A percentile compares a stretch with the other conserved stretches of the same genome.
phyloP scores from a whole-genome alignment of 2,888 invertebrate genomes.

The Bibio marci region DNA sequence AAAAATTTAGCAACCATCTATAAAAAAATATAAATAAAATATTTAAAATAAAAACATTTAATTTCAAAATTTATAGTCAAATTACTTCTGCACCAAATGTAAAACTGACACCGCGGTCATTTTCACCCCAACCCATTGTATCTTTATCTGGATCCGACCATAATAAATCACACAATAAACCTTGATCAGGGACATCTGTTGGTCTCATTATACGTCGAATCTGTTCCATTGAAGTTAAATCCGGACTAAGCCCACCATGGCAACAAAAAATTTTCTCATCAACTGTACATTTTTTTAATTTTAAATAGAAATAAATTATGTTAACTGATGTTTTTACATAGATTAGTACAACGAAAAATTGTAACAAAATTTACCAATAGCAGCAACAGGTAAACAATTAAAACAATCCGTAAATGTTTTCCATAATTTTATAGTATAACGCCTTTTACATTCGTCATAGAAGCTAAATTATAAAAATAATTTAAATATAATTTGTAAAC shows the following conservation, averaged over 20 bases:
- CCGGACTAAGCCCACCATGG: slow-evolving; percentile 74
- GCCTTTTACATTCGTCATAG: slow-evolving; percentile 90
- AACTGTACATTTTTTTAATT: too few species aligned
- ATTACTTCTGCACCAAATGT: slow-evolving; percentile 98
- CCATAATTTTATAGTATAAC: slow-evolving; percentile 98
- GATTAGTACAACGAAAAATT: too few species aligned
- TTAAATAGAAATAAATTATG: too few species aligned
- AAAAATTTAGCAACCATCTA: slow-evolving; percentile 98
- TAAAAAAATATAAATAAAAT: too few species aligned
- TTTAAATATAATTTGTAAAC: neutral
- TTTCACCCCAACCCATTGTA: slow-evolving; percentile 99
- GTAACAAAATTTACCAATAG: slow-evolving; percentile 63
- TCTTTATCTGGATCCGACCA: slow-evolving; percentile 98
- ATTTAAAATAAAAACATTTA: too few species aligned
- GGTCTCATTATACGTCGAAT: slow-evolving; percentile 97
- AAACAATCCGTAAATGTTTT: slow-evolving; percentile 99
- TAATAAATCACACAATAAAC: slow-evolving; percentile 86
- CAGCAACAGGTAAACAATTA: slow-evolving; percentile 96
- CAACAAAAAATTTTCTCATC: slow-evolving; percentile 65
- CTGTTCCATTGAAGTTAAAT: slow-evolving; percentile 95
- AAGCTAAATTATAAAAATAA: slow-evolving; percentile 34
- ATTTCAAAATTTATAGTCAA: too few species aligned
- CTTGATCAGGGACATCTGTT: slow-evolving; percentile 96
- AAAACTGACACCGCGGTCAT: slow-evolving; percentile 98
- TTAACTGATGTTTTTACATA: too few species aligned